Percentiles rank a stretch among this genome's conserved stretches.
Conservation (phyloP, 2,888 invertebrate species). For the Tanytarsus gracilentus region DNA sequence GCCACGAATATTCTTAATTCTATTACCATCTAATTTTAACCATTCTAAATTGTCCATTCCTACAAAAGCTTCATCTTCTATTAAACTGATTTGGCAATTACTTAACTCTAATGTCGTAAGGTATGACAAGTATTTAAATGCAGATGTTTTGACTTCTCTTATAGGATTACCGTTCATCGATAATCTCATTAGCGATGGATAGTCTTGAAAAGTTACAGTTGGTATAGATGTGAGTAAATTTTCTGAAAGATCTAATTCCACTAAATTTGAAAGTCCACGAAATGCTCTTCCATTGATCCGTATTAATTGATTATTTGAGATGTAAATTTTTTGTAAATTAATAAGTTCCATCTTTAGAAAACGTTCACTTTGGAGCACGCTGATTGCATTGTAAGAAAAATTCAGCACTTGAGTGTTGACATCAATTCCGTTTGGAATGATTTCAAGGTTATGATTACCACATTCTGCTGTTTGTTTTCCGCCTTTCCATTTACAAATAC, state of each 20-base stretch:
- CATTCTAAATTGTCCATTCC: slow-evolving; percentile 74
- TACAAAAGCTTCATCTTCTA: slow-evolving; percentile 72
- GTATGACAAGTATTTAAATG: slow-evolving; percentile 65
- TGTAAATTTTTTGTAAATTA: slow-evolving; percentile 78
- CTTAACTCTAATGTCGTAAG: slow-evolving; percentile 73
- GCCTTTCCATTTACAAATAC: slow-evolving; percentile 86
- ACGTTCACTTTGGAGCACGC: slow-evolving; percentile 65
- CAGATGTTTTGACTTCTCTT: slow-evolving; percentile 56
- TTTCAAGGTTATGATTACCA: slow-evolving; percentile 62
- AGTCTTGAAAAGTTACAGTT: slow-evolving; percentile 66
- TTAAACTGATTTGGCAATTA: slow-evolving; percentile 65
- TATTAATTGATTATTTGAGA: slow-evolving; percentile 68
- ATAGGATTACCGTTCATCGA: slow-evolving; percentile 76
- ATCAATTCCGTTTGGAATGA: slow-evolving; percentile 71
- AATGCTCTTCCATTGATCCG: slow-evolving; percentile 73
- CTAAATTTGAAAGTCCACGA: slow-evolving; percentile 73
- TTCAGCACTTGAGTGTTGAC: slow-evolving; percentile 80
- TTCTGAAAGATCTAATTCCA: slow-evolving; percentile 77
- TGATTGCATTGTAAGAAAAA: slow-evolving; percentile 72
- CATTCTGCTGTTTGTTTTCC: slow-evolving; percentile 89
- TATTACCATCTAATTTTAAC: slow-evolving; percentile 75
- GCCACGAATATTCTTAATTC: slow-evolving; percentile 61
- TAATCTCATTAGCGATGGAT: slow-evolving; percentile 73
- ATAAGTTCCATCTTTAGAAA: slow-evolving; percentile 70
- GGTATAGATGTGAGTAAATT: slow-evolving; percentile 72